These are phyloP conservation scores for Drosophila cyrtoloma DNA, from an alignment of 2,888 invertebrate genomes.

Conservation along the genomic window DNA sequence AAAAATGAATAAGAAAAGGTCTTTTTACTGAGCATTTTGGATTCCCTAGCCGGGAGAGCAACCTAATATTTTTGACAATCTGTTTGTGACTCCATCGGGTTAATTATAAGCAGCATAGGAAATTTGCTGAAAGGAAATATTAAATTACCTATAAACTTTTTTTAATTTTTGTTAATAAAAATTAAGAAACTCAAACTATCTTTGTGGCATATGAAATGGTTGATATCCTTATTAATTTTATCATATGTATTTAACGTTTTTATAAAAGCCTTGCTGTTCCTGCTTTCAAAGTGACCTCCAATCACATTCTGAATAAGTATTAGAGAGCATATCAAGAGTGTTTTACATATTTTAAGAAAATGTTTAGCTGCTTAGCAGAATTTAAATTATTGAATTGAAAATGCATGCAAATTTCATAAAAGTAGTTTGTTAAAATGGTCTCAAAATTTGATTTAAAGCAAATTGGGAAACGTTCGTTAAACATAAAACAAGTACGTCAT, in stretches of 20 bases:
- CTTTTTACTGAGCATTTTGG: conserved; percentile 64
- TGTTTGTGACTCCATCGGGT: conserved; percentile 28
- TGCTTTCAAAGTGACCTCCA: background rate
- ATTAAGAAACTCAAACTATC: background rate
- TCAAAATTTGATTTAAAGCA: background rate
- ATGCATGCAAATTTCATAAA: background rate
- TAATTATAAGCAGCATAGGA: conserved; percentile 37
- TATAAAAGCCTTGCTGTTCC: background rate
- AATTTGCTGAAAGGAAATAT: background rate
- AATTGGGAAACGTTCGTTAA: background rate
- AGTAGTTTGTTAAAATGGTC: background rate
- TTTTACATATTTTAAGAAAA: background rate
- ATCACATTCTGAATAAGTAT: background rate
- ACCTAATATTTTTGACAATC: conserved; percentile 46
- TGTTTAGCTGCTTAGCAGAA: background rate
- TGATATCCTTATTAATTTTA: background rate
- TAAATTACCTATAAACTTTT: conserved; percentile 5
- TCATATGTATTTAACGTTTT: background rate
- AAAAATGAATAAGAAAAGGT: conserved; percentile 59
- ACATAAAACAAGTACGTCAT: background rate
- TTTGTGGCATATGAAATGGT: background rate
- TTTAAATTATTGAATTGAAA: background rate
- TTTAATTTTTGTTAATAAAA: background rate
- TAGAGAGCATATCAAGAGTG: background rate
- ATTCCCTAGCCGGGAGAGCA: conserved; percentile 52